Evolutionary conservation across 1,140 invertebrate genomes (phyloP).

Genomic region (Samia ricini): DNA sequence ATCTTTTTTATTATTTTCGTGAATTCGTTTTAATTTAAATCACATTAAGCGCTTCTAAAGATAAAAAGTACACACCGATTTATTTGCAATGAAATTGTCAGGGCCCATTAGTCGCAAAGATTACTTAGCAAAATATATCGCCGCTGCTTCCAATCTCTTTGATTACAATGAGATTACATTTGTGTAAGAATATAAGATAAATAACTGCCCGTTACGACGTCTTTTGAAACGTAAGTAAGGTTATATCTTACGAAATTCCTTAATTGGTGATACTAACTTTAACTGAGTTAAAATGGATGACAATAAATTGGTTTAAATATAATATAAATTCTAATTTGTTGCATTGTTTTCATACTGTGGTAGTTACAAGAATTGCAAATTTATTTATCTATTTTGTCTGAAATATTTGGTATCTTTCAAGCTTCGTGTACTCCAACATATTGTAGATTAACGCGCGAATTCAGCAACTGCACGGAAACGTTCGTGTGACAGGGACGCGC

Average conservation of each 20-base stretch:
- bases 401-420: too few relatives aligned
- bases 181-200: slow-evolving; percentile 6
- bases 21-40: neutral
- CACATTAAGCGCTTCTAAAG: neutral
- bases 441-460: too few relatives aligned
- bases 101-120: slow-evolving; percentile 3
- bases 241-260: neutral
- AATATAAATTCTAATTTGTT: neutral
- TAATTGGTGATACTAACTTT: neutral
- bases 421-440: too few relatives aligned
- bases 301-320: neutral
- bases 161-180: slow-evolving; percentile 11
- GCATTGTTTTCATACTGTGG: too few relatives aligned
- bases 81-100: slow-evolving; percentile 11
- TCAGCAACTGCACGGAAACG: too few relatives aligned
- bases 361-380: too few relatives aligned
- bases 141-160: slow-evolving; percentile 8
- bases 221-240: neutral
- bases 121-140: slow-evolving; percentile 6
- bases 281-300: neutral
- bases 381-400: too few relatives aligned
- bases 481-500: too few relatives aligned
- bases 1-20: neutral
- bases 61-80: neutral
- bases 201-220: neutral